Base-by-base conservation (phyloP, 2,888 invertebrate genomes). In the Ariolimax columbianus region DNA sequence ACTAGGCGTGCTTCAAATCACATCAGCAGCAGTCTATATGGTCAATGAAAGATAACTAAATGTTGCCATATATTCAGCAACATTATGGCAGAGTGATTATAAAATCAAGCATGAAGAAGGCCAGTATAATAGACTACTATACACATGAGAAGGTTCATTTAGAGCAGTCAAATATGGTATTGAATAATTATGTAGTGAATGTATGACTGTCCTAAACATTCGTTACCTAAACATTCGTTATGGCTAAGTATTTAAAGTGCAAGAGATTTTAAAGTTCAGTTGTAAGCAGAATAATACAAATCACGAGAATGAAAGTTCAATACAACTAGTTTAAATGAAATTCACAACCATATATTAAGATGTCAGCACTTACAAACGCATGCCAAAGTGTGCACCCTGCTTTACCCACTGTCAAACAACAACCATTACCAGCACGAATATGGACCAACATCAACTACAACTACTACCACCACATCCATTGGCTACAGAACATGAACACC, bases 331-430 rank as follows among this genome's bases (percentile, higher is more conserved):
- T 51, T 3, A 83, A 83, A 77, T 77, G 73, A 83, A 83, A 83
- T 83, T 83, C 83, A 83, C 83, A 83, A 83, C 83, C 83, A 83
- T 83, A 83, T 82, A 83, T 63, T 77, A 38, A 83, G 77, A 51
- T 68, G 59, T 83, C 73, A 83, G 83, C 83, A 83, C 83, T 83
- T 83, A 68, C 59, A 83, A 68, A 33, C 33, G 43, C 51, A 51
- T 77, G 63, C 51, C 1, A 75, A 26, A 30, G 66, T 40, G 63
- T 78, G 77, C 77, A 38, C 63, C n/a, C 26, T 63, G 77, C 38
- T n/a, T 11, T 59, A 38, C 38, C 11, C 77, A 59, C 77, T 23
- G 4, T 26, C 1, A 0, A 1, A 36, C 36, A 43, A 38, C 70
- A 68, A 33, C 68, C 30, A 19, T 19, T 36, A 9, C 59, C 26